A percentile compares a stretch with the other conserved stretches of the same genome.
phyloP scores from a whole-genome alignment of 2,888 invertebrate genomes.

The Rhimphoctona megacephalus region DNA sequence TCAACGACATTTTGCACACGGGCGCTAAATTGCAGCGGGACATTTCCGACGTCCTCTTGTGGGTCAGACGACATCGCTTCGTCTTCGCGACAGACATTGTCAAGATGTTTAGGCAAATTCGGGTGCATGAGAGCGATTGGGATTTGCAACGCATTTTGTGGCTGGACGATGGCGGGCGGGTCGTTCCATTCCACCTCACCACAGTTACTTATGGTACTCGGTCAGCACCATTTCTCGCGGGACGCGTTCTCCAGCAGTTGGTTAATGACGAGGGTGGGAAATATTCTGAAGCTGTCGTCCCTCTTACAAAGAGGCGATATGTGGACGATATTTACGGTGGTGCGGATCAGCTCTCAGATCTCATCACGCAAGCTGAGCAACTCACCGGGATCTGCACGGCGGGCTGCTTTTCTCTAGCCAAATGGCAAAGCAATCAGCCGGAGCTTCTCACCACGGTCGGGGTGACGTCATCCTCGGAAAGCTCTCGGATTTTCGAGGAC shows the following conservation, averaged over 20 bases:
- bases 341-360: constrained; percentile 27
- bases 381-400: constrained; percentile 28
- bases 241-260: constrained; percentile 24
- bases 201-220: constrained; percentile 55
- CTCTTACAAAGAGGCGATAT: constrained; percentile 50
- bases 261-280: neutral
- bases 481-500: constrained; percentile 40
- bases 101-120: constrained; percentile 65
- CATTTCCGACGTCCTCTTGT: constrained; percentile 48
- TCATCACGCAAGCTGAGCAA: neutral
- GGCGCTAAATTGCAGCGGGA: constrained; percentile 45
- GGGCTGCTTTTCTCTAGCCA: constrained; percentile 54
- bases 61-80: constrained; percentile 32
- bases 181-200: constrained; percentile 41
- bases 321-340: constrained; percentile 66
- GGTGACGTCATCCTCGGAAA: neutral
- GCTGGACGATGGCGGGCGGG: neutral
- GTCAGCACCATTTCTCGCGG: constrained; percentile 60
- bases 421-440: constrained; percentile 43
- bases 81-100: constrained; percentile 56
- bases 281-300: no score
- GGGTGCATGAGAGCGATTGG: constrained; percentile 58
- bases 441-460: neutral
- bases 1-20: constrained; percentile 41
- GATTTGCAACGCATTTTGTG: constrained; percentile 59